phyloP scores from a whole-genome alignment of 1,140 invertebrate genomes.

The Eriocheir sinensis region DNA sequence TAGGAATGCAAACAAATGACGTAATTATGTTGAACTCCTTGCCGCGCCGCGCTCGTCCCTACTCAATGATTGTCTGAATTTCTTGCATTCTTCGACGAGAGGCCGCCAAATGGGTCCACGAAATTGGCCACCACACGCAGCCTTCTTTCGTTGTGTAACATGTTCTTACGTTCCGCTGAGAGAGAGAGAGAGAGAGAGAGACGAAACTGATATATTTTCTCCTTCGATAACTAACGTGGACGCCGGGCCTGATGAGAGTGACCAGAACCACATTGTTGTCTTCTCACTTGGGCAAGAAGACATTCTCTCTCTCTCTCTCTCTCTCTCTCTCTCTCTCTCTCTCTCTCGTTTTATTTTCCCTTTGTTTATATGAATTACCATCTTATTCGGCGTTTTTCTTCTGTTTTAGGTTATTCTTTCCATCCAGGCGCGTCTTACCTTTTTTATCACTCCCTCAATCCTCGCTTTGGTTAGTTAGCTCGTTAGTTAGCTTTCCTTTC shows the following conservation, averaged over 20 bases:
- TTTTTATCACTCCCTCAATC: no score
- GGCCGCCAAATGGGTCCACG: not conserved
- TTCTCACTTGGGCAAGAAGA: not conserved
- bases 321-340: not conserved
- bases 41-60: not conserved
- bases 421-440: no score
- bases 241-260: conserved; percentile 9
- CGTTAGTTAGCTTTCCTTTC: no score
- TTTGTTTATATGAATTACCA: no score
- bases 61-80: conserved; percentile 17
- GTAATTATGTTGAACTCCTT: conserved; percentile 25
- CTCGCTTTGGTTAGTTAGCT: no score
- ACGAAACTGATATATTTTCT: not conserved
- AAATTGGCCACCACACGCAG: not conserved
- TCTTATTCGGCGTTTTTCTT: no score
- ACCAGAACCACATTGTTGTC: not conserved
- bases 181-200: conserved; percentile 22
- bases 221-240: conserved; percentile 13
- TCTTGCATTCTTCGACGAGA: conserved; percentile 23
- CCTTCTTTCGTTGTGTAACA: not conserved
- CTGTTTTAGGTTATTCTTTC: no score
- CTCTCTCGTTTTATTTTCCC: not conserved
- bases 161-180: not conserved
- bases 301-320: not conserved
- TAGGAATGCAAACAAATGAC: conserved; percentile 25